These are phyloP conservation scores for Geotria australis DNA, from an alignment of 2,797 vertebrate species.

Conservation along the genomic window DNA sequence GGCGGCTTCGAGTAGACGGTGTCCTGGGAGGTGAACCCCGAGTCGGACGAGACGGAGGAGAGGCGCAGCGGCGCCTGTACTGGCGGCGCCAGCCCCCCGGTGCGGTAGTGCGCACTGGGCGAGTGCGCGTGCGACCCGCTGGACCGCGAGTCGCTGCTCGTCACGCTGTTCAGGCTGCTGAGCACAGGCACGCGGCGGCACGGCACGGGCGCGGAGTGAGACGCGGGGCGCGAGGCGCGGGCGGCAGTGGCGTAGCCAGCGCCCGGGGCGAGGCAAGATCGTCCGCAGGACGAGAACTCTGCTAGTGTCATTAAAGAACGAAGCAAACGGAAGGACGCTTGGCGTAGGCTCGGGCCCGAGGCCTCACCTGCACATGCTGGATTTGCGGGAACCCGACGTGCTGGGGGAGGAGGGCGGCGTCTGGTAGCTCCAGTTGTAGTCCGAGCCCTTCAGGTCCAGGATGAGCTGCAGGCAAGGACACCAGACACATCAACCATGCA, in stretches of 20 bases:
- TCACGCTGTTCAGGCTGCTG: constrained; percentile 62
- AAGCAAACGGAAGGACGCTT: too few species aligned
- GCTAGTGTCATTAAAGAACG: too few species aligned
- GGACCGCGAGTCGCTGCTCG: constrained; percentile 52
- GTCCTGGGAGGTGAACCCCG: constrained; percentile 84
- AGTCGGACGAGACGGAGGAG: constrained; percentile 83
- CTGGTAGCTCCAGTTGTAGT: constrained; percentile 90
- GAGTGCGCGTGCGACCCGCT: constrained; percentile 51
- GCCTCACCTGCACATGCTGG: constrained; percentile 78
- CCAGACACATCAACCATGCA: too few species aligned
- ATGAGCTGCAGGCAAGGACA: constrained; percentile 30
- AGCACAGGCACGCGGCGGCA: constrained; percentile 5
- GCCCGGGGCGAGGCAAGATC: too few species aligned
- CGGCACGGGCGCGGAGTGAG: constrained; percentile 1
- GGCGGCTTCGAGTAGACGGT: constrained; percentile 73
- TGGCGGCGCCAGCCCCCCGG: constrained; percentile 60
- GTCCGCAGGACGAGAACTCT: too few species aligned
- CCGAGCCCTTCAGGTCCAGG: constrained; percentile 76
- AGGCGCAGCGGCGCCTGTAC: constrained; percentile 32
- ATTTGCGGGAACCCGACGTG: constrained; percentile 73
- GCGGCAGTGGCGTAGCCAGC: too few species aligned
- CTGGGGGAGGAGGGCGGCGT: constrained; percentile 69
- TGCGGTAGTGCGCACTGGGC: constrained; percentile 61
- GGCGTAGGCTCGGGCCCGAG: too few species aligned
- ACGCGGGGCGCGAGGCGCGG: background rate